Evolutionary conservation across 2,888 invertebrate species (phyloP).

Genomic region (Andrena bucephala): DNA sequence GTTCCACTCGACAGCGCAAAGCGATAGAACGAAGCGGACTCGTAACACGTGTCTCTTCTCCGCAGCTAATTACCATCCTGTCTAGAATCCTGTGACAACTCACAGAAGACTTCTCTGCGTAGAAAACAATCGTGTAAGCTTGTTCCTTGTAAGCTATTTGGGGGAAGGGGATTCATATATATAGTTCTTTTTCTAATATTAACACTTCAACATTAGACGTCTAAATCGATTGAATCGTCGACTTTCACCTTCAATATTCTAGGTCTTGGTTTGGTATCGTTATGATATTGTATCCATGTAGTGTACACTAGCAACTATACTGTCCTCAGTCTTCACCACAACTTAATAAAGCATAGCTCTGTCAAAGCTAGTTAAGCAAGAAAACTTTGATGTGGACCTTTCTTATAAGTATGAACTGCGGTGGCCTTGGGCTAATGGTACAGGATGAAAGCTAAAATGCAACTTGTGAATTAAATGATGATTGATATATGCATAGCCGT

Average conservation of each 20-base stretch:
- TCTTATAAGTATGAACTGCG: no score
- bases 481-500: no score
- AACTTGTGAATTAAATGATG: no score
- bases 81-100: conserved; percentile 45
- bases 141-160: not conserved
- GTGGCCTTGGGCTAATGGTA: no score
- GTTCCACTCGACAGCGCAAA: conserved; percentile 40
- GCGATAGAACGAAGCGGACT: conserved; percentile 47
- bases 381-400: no score
- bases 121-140: conserved; percentile 46
- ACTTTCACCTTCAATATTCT: not conserved
- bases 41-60: conserved; percentile 40
- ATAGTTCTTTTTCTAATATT: conserved; percentile 12
- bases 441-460: no score
- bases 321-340: no score
- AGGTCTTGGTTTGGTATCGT: no score
- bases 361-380: no score
- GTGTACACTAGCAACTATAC: no score
- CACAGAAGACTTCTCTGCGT: conserved; percentile 38
- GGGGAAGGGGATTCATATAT: conserved; percentile 32
- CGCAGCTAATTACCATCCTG: conserved; percentile 55
- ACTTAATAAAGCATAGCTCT: no score
- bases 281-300: no score
- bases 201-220: not conserved
- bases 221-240: not conserved